Evolutionary conservation across 2,888 invertebrate genomes (phyloP), one percentile per base, ranked within the genome.

Genomic region (Cryptus viduatorius): DNA sequence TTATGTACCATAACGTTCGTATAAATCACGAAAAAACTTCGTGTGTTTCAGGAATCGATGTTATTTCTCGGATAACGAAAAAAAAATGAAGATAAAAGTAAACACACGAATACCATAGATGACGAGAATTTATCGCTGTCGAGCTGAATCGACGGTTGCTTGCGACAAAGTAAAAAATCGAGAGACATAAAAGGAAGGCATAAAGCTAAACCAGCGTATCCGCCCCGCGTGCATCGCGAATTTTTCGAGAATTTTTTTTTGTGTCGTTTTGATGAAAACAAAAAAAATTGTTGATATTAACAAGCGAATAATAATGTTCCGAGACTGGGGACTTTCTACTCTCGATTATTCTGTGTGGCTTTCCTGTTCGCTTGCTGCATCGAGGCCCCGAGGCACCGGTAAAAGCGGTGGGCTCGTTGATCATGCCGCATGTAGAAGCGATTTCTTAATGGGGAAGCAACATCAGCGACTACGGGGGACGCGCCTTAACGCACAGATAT

Each of bases 381-480:
- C 53, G 14, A 42, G 29, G 5, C 14, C 59, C 24, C 24, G n/a
- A 14, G 59, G 24, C 4, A 3, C n/a, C 59, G 59, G 59, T 59
- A 59, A 59, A 31, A 59, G 59, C 59, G 29, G n/a, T 29, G 16
- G 19, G 44, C 64, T 73, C 48, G 50, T 64, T 61, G 37, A 78
- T 59, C 56, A 46, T 67, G 72, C 44, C 24, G 37, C 56, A 72
- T 31, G 68, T 64, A 61, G 73, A 75, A 64, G 48, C 78, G 79
- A 83, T 83, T 83, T 83, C 83, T 75, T 79, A 79, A 83, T 50
- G 75, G 79, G 75, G 75, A 79, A 68, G 68, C 82, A 79, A 48
- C 37, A 46, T 68, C 48, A 71, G 68, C 19, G 71, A 31, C 31
- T 56, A 46, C 61, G 42, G 59, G 31, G 56, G 67, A 73, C 78